Evolutionary conservation across 2,888 invertebrate genomes (phyloP), one percentile per base, ranked within the genome.

Genomic region (Sesia bembeciformis): DNA sequence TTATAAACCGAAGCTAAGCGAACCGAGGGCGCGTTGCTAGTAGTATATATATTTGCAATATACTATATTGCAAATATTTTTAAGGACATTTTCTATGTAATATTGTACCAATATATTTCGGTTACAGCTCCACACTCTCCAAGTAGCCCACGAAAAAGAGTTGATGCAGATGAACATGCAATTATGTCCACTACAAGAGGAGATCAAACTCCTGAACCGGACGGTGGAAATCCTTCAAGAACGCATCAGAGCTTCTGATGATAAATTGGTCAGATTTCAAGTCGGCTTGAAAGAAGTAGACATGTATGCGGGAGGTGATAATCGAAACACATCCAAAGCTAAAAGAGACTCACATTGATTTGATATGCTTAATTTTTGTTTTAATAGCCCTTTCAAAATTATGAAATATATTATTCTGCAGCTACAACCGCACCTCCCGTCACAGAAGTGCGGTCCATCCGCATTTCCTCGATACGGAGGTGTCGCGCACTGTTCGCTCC

Each of bases 121-220:
- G 53, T 57, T 90, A 52, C 87, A 95, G 93, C 84, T 96, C 46
- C 95, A 94, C 78, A 94, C 94, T 5, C 90, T 94, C 4, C 94
- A 94, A 83, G 84, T 93, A 63, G 93, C 94, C 3, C 94, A 94
- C 68, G 94, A 94, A 72, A 91, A 93, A 59, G 95, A 94, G 72
- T 75, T 95, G 52, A 88, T 92, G 74, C 92, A 93, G 57, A 93
- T 92, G 84, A 91, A 93, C 64, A 81, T 91, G 72, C 91, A 91
- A 64, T 72, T 92, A 3, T 90, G 89, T 54, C 91, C 92, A 0
- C 71, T 92, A 40, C 86, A 91, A 63, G 91, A 92, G 60, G 92
- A 92, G 65, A 83, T 92, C 43, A 92, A 92, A 67, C 78, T 91
- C 7, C 85, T 92, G 40, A 91, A 91, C 62, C 78, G 90, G n/a